Conservation (phyloP, 2,888 invertebrate genomes). For the Bedellia somnulentella region DNA sequence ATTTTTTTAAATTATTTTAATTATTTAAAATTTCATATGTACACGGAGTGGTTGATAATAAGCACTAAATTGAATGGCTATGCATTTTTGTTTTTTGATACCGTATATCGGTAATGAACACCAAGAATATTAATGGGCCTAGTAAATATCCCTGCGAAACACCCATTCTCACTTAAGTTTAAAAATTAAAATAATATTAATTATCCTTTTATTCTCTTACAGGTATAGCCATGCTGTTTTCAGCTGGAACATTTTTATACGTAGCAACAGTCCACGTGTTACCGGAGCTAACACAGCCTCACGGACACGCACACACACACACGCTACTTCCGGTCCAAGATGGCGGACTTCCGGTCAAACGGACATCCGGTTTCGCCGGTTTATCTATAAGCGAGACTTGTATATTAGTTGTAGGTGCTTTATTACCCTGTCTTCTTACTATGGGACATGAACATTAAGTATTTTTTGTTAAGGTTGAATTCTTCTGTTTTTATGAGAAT, state of each 20-base stretch:
- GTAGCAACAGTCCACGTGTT: conserved; percentile 98
- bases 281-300: conserved; percentile 80
- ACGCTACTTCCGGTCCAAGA: conserved; percentile 34
- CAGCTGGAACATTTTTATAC: conserved; percentile 97
- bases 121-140: no score
- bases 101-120: no score
- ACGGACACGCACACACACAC: conserved; percentile 36
- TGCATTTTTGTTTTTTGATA: no score
- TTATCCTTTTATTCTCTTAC: conserved; percentile 17
- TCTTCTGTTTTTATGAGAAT: no score
- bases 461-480: no score
- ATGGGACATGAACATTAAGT: conserved; percentile 91
- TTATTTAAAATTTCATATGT: no score
- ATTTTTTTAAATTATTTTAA: no score
- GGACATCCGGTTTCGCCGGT: conserved; percentile 43
- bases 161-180: no score
- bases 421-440: conserved; percentile 87
- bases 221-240: conserved; percentile 95
- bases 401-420: conserved; percentile 82
- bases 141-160: no score
- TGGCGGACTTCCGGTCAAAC: conserved; percentile 19
- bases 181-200: no score
- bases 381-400: conserved; percentile 79
- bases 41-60: no score
- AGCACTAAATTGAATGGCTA: no score